Conservation (phyloP, 2,888 invertebrate genomes). For the Drosophila colorata region DNA sequence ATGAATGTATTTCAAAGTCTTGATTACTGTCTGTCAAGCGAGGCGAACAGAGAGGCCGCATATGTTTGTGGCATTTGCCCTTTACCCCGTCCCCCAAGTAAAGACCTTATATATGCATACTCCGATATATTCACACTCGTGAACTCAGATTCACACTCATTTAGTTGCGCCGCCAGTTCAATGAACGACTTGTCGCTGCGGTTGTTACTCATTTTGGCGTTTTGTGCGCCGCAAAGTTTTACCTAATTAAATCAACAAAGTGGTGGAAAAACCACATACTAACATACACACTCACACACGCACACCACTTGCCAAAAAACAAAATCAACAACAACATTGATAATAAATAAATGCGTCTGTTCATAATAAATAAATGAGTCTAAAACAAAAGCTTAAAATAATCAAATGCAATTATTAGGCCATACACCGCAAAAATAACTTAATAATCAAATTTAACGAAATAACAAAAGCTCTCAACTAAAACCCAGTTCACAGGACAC, state of each 20-base stretch:
- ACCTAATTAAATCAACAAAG: conserved; percentile 73
- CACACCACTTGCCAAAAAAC: conserved; percentile 2
- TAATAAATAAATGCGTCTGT: conserved; percentile 5
- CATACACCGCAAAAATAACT: conserved; percentile 11
- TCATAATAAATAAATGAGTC: conserved; percentile 1
- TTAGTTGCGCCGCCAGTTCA: conserved; percentile 55
- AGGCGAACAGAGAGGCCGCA: conserved; percentile 21
- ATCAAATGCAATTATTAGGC: conserved; percentile 60
- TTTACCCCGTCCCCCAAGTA: background rate
- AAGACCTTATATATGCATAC: conserved; percentile 10
- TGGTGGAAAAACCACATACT: conserved; percentile 45
- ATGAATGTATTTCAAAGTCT: background rate
- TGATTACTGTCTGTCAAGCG: conserved; percentile 12
- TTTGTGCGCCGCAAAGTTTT: conserved; percentile 65
- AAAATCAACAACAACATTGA: background rate
- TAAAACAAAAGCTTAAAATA: conserved; percentile 39
- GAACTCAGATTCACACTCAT: conserved; percentile 32
- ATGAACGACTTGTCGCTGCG: conserved; percentile 55
- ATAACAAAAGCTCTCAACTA: conserved; percentile 22
- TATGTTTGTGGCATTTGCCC: conserved; percentile 21
- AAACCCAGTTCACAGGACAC: conserved; percentile 13
- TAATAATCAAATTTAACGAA: conserved; percentile 38
- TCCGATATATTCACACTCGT: background rate
- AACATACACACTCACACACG: conserved; percentile 2
- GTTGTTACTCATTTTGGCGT: conserved; percentile 69